phyloP scores from a whole-genome alignment of 2,797 vertebrate genomes.

The Apogon talboti region DNA sequence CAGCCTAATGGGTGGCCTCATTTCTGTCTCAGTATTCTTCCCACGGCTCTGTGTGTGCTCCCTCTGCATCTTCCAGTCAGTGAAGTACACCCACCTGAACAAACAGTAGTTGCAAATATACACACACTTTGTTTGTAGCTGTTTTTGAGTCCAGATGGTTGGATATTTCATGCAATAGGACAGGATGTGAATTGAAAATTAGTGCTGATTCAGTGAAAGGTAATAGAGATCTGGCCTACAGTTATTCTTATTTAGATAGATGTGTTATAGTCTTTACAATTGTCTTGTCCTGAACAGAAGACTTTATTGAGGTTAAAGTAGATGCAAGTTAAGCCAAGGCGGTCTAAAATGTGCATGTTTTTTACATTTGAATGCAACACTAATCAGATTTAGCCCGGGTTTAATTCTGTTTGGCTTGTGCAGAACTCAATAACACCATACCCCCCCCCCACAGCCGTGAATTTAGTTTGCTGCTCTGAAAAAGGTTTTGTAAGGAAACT shows the following conservation, averaged over 20 bases:
- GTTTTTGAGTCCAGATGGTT: constrained; percentile 8
- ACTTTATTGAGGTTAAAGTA: too few relatives aligned
- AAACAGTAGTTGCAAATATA: constrained; percentile 16
- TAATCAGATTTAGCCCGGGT: neutral
- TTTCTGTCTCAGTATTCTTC: constrained; percentile 13
- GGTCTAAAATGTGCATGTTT: neutral
- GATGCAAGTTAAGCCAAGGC: too few relatives aligned
- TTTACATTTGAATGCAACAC: constrained; percentile 11
- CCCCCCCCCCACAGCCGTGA: neutral
- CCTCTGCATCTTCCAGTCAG: neutral
- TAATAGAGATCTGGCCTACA: neutral
- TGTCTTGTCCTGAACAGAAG: neutral
- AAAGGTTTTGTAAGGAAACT: constrained; percentile 14
- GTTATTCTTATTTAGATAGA: neutral
- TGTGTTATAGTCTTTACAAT: neutral
- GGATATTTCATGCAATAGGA: constrained; percentile 2
- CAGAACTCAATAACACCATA: constrained; percentile 10
- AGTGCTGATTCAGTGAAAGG: constrained; percentile 6
- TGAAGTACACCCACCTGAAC: constrained; percentile 7
- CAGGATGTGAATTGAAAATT: neutral
- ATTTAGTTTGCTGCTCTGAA: neutral
- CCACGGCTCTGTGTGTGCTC: neutral
- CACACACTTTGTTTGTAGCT: neutral
- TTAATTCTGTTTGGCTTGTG: constrained; percentile 7
- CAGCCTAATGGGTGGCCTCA: constrained; percentile 9